A percentile compares a stretch with the other conserved stretches of the same genome.
These are phyloP conservation scores for Mungos mungo DNA, from an alignment of 2,113 vertebrate species.

Conservation along the genomic window DNA sequence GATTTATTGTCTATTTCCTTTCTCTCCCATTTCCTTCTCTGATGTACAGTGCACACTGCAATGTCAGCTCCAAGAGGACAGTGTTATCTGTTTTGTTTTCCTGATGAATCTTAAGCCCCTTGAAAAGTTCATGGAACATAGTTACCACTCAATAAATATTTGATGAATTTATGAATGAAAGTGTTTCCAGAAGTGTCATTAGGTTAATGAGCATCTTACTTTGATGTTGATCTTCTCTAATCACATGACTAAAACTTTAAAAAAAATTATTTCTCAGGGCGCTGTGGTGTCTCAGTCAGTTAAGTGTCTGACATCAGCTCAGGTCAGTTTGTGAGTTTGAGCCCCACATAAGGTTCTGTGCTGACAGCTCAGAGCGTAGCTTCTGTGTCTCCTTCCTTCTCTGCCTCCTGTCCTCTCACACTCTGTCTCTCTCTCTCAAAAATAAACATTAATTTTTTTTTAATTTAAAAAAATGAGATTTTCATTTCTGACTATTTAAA, in stretches of 20 bases:
- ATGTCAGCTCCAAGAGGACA: neutral
- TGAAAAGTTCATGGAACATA: neutral
- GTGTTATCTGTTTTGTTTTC: neutral
- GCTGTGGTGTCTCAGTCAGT: too few species aligned
- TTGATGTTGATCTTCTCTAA: neutral
- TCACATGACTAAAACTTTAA: neutral
- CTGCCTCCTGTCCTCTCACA: too few species aligned
- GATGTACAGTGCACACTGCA: neutral
- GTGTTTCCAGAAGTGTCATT: neutral
- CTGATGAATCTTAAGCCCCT: neutral
- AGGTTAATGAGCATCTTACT: neutral
- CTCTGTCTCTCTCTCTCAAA: neutral
- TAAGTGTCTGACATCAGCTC: too few species aligned
- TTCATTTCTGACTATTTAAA: slow-evolving; percentile 28
- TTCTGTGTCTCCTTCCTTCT: too few species aligned
- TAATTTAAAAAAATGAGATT: neutral
- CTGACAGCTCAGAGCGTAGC: too few species aligned
- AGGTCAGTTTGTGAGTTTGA: too few species aligned
- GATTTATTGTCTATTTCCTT: neutral
- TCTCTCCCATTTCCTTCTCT: neutral
- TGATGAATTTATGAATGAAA: neutral
- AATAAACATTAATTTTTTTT: too few species aligned
- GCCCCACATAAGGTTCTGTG: too few species aligned
- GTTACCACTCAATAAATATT: neutral
- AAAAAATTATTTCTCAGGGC: too few species aligned